Conservation (phyloP, 2,888 invertebrate genomes). For the Phengaris alcon region DNA sequence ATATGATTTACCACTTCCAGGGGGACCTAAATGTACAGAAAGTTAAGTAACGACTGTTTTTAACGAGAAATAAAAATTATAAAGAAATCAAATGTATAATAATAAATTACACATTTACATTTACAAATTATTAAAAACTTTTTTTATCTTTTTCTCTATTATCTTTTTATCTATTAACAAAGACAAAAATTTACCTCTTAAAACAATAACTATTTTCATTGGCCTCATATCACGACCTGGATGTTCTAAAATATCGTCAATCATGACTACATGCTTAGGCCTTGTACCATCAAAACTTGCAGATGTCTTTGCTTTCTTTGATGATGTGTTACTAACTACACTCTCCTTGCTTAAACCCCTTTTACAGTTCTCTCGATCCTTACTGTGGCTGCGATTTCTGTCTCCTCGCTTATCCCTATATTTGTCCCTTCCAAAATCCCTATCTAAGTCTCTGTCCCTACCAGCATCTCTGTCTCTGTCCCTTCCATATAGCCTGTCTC, state of each 20-base stretch:
- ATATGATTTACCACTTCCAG: constrained; percentile 96
- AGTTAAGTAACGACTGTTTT: neutral
- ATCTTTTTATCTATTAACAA: no score
- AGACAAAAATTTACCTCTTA: constrained; percentile 80
- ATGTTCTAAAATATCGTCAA: constrained; percentile 89
- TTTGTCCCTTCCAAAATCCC: constrained; percentile 42
- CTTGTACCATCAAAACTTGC: constrained; percentile 40
- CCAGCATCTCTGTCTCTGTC: constrained; percentile 37
- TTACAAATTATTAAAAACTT: no score
- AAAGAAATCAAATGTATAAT: no score
- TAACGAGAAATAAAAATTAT: no score
- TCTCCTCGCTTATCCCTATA: constrained; percentile 51
- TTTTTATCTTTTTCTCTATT: no score
- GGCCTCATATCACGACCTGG: constrained; percentile 91
- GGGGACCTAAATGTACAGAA: constrained; percentile 80
- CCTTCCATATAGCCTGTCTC: constrained; percentile 32
- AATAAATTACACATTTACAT: no score
- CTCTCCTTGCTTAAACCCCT: constrained; percentile 59
- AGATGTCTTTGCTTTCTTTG: constrained; percentile 49
- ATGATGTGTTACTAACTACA: constrained; percentile 45
- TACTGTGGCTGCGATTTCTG: constrained; percentile 38
- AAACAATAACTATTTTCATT: constrained; percentile 88
- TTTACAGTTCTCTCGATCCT: constrained; percentile 53
- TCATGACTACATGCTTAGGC: constrained; percentile 75
- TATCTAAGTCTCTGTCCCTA: constrained; percentile 45